A percentile compares a stretch with the other conserved stretches of the same genome.
Conservation (phyloP, 2,888 invertebrate species). For the Cosmia pyralina region DNA sequence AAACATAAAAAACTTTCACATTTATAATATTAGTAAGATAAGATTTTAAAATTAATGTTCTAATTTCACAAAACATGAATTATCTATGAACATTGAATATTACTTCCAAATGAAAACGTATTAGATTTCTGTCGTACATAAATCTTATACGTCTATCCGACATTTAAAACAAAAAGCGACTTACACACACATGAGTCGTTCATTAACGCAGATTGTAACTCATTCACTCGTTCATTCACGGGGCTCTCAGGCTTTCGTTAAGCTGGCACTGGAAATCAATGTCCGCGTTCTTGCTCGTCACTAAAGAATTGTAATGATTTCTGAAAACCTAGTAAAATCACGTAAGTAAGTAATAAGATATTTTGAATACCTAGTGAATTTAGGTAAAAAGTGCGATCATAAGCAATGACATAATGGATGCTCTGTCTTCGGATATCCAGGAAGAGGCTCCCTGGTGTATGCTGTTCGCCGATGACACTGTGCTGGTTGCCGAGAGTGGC, state of each 20-base stretch:
- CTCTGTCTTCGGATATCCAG: too few relatives aligned
- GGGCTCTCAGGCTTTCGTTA: constrained; percentile 53
- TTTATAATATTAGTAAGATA: too few relatives aligned
- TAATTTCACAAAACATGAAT: not conserved
- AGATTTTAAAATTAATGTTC: not conserved
- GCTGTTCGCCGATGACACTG: too few relatives aligned
- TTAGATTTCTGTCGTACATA: not conserved
- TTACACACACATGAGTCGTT: constrained; percentile 51
- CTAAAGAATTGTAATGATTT: constrained; percentile 35
- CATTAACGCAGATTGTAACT: constrained; percentile 57
- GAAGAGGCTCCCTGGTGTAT: too few relatives aligned
- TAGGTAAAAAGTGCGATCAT: not conserved
- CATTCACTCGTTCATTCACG: constrained; percentile 46
- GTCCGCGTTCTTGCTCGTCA: constrained; percentile 28
- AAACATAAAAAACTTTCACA: too few relatives aligned
- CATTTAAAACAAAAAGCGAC: constrained; percentile 51
- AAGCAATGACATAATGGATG: not conserved
- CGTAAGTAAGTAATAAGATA: not conserved
- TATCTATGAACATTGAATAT: too few relatives aligned
- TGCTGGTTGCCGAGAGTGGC: too few relatives aligned
- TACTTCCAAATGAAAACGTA: not conserved
- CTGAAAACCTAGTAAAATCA: not conserved
- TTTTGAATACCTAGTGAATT: not conserved
- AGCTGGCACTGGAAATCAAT: constrained; percentile 61
- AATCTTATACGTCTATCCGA: constrained; percentile 47